phyloP scores from a whole-genome alignment of 30 jellyfish, hydroid and myxozoan species.

The Cassiopea andromeda region DNA sequence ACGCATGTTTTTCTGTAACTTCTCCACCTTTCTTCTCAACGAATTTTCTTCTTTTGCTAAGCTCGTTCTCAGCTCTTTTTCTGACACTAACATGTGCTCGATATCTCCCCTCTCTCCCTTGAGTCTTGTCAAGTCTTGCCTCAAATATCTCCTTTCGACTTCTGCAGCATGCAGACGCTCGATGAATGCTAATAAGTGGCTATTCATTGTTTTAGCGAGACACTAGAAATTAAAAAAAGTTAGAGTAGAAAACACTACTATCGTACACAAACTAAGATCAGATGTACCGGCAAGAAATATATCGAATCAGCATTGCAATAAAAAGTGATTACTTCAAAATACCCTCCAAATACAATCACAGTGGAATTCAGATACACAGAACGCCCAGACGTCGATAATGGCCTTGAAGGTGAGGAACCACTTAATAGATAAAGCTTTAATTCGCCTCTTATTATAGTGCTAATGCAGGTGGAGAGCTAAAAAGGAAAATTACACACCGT shows the following conservation, averaged over 20 bases:
- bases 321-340: no score
- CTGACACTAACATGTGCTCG: conserved; percentile 37
- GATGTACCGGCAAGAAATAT: no score
- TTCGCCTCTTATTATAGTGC: no score
- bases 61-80: conserved; percentile 24
- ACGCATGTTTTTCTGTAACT: conserved; percentile 26
- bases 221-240: conserved; percentile 6
- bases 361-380: no score
- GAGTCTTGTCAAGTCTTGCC: conserved; percentile 28
- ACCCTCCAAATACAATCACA: no score
- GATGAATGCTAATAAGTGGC: conserved; percentile 60
- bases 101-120: conserved; percentile 45
- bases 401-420: no score
- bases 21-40: conserved; percentile 38
- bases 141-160: conserved; percentile 47
- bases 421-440: no score
- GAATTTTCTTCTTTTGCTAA: conserved; percentile 32
- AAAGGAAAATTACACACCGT: conserved; percentile 20
- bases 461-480: neutral
- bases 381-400: no score
- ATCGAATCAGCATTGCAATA: no score
- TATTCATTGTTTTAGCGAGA: conserved; percentile 36
- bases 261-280: no score
- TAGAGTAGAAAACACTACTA: neutral
- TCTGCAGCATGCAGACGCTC: conserved; percentile 84